Evolutionary conservation across 2,888 invertebrate genomes (phyloP), one percentile per base, ranked within the genome.

Genomic region (Chydorus sphaericus): DNA sequence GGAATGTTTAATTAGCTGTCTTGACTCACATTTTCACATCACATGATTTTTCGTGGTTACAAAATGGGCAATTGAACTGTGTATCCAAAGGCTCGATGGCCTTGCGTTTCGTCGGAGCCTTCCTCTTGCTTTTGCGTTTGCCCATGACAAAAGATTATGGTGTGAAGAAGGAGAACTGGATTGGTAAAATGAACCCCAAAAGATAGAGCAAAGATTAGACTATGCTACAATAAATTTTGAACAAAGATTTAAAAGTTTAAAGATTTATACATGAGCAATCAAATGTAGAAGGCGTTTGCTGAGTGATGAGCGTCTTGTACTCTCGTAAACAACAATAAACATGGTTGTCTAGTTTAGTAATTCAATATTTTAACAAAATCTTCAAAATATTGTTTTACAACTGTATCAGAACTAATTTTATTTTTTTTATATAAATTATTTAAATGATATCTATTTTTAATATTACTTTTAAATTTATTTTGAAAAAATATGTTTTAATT

Each of bases 31-130:
- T 90, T 81, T 96, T 94, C 20, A 97, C 97, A 76, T 98, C 97
- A 70, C 98, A 98, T 1, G 94, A 93, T 66, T 91, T 92, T 71
- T 98, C 97, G 69, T 98, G 97, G 71, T 98, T 98, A 70, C 98
- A 98, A 74, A 98, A 98, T 11, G 97, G 97, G 67, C 98, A 98
- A 69, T 96, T 96, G 69, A 98, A 98, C 68, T 92, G 89, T 57
- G 85, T 85, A 68, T 97, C 96, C 55, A 98, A 73, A 0, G 96
- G 91, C 67, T 87, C 83, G 63, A 96, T 91, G 1, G 85, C 83
- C 73, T 93, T 96, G 61, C 85, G 77, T 68, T 92, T 96, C 54
- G 89, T 81, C 52, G 96, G 91, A n/a, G 96, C 93, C 77, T 97
- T 96, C 67, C 92, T 79, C 74, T 94, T 93, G 60, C 94, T 94